Percentiles rank a stretch among this genome's conserved stretches.
Conservation (phyloP, 2,113 vertebrate genomes). For the Limnothrissa miodon region DNA sequence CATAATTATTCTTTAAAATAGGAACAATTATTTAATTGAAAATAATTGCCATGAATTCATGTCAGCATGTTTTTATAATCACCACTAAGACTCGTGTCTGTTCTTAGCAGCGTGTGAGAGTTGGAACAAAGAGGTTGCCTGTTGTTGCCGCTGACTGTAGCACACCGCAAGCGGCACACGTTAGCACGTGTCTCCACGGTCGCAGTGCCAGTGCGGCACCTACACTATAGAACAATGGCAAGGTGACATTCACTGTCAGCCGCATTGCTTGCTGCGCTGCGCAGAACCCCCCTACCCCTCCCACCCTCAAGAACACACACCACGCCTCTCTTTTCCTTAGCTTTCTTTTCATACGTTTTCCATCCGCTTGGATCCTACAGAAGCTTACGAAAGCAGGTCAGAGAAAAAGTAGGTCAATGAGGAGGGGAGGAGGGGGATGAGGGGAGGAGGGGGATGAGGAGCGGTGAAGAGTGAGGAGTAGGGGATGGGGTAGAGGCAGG, state of each 20-base stretch:
- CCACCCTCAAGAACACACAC: not conserved
- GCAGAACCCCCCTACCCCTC: not conserved
- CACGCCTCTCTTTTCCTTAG: not conserved
- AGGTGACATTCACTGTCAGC: conserved; percentile 60
- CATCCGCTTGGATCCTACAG: conserved; percentile 48
- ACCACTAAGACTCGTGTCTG: not conserved
- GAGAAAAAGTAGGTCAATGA: conserved; percentile 70
- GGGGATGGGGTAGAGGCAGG: conserved; percentile 23
- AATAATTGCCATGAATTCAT: not conserved
- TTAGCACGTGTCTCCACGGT: conserved; percentile 7
- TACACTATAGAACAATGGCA: conserved; percentile 41
- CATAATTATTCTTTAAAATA: not conserved
- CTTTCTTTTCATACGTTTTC: not conserved
- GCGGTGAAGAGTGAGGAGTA: conserved; percentile 39
- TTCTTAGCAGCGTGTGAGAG: not conserved
- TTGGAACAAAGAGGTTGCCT: not conserved
- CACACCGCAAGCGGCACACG: not conserved
- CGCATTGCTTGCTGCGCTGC: conserved; percentile 35
- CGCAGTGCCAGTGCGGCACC: conserved; percentile 23
- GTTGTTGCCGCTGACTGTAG: not conserved
- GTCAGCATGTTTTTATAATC: not conserved
- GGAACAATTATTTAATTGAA: not conserved
- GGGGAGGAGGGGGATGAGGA: conserved; percentile 43
- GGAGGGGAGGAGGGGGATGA: conserved; percentile 50
- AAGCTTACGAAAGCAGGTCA: conserved; percentile 62